Evolutionary conservation across 2,113 vertebrate species (phyloP).

Genomic region (Nyctereutes procyonoides): DNA sequence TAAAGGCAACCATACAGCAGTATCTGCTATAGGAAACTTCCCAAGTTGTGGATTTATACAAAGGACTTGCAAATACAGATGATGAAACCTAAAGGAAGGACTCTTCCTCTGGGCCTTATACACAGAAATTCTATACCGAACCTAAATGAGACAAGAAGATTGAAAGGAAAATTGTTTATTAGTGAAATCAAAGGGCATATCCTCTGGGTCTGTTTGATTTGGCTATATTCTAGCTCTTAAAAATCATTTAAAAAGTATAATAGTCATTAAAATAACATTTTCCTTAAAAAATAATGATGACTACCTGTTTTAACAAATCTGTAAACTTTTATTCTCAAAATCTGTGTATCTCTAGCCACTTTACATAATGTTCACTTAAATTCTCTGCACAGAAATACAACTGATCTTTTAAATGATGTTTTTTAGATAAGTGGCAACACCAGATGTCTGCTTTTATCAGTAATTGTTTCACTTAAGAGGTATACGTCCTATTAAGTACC

Average conservation of each 20-base stretch:
- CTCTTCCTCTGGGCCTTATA: not conserved
- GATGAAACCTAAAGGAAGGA: not conserved
- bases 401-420: not conserved
- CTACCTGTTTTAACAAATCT: not conserved
- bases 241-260: not conserved
- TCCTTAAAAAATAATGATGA: not conserved
- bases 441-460: not conserved
- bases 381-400: not conserved
- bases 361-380: not conserved
- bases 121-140: not conserved
- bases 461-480: conserved; percentile 32
- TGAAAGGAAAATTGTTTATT: not conserved
- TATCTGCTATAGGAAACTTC: not conserved
- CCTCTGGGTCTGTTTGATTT: not conserved
- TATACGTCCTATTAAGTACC: not conserved
- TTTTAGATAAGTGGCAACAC: not conserved
- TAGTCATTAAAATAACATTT: not conserved
- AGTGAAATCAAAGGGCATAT: not conserved
- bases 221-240: not conserved
- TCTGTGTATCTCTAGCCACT: not conserved
- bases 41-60: not conserved
- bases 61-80: not conserved
- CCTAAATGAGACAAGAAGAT: not conserved
- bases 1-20: not conserved
- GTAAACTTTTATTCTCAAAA: not conserved